Base-by-base conservation (phyloP, 2,113 vertebrate genomes). In the Cygnus atratus region DNA sequence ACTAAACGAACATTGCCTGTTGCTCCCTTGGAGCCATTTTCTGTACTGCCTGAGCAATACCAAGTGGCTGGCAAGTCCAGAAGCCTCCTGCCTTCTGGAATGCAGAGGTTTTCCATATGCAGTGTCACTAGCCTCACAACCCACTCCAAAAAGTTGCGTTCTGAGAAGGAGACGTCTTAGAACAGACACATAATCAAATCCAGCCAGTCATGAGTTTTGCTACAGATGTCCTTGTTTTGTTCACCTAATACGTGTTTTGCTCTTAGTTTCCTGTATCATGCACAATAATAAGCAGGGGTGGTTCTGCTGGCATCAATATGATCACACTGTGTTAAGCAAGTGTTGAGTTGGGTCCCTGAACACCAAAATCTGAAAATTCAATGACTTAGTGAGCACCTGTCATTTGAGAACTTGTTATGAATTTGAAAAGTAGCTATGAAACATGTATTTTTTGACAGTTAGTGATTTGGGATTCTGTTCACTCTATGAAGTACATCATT, bases 351-450 rank as follows among this genome's bases (percentile, higher is more conserved):
- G 29, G 25, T 31, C 19, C 57, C 68, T 31, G 15, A 87, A 70
- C 37, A 78, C 17, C 57, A 92, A 91, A 87, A 92, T 28, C 26
- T 72, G 65, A 88, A 92, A 81, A 63, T 90, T 52, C 28, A 79
- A 1, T 54, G 15, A 59, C 31, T 57, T 84, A 18, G 7, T 71
- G 65, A 80, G 13, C 20, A 76, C 7, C 10, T 70, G 28, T 52
- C 41, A 43, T 71, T 84, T 81, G 52, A 84, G 88, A 88, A 46
- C 41, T 54, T 59, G 8, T 31, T 67, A 70, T 61, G 7, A 87
- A 74, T 92, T 84, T 87, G 65, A 81, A 87, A 93, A 84, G 73
- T 37, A 84, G 48, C 43, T 77, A 21, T 76, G 65, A 88, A 88
- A 18, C 46, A 6, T 16, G 2, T 52, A 9, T 76, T 28, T 88